Evolutionary conservation across 2,113 vertebrate genomes (phyloP).

Genomic region (Crotalus tigris): DNA sequence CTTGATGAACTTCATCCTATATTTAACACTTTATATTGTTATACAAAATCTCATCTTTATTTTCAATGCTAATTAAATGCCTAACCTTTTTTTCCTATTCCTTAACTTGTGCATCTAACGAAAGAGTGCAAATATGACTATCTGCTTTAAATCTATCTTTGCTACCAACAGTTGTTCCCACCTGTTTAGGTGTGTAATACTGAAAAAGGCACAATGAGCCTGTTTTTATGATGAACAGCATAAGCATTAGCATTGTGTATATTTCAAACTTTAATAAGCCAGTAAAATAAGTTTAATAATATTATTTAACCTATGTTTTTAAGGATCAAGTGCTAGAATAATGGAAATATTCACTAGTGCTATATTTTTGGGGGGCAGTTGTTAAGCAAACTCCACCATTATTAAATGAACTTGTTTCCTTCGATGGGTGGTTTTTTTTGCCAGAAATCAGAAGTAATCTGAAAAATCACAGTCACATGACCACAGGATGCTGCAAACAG

Average conservation of each 20-base stretch:
- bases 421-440: too few relatives aligned
- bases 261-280: neutral
- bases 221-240: neutral
- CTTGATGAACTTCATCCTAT: neutral
- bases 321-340: neutral
- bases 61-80: neutral
- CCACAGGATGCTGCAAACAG: too few relatives aligned
- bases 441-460: too few relatives aligned
- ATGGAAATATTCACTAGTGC: neutral
- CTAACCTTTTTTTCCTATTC: neutral
- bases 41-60: neutral
- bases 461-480: too few relatives aligned
- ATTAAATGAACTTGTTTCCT: too few relatives aligned
- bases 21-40: neutral
- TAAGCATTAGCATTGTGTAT: neutral
- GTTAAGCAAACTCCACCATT: too few relatives aligned
- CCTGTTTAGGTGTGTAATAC: neutral
- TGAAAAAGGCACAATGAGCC: neutral
- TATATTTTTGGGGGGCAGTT: neutral
- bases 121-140: neutral
- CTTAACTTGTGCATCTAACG: neutral
- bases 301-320: neutral
- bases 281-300: neutral
- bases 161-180: neutral
- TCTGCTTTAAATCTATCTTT: neutral